These are phyloP conservation scores for Hesperia comma DNA, from an alignment of 2,888 invertebrate species.

Conservation along the genomic window DNA sequence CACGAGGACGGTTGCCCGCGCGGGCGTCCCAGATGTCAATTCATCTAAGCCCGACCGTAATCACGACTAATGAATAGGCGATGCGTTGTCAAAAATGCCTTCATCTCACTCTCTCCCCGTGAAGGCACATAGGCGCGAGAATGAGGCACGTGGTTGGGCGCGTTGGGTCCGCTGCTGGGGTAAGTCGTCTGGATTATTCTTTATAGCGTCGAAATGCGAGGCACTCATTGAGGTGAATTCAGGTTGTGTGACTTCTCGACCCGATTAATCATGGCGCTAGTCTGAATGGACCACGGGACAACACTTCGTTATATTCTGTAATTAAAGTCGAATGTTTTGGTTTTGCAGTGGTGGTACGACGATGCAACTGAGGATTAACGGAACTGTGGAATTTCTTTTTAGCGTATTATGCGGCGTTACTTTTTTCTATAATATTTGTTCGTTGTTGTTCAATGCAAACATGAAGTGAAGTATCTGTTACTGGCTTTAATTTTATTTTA, in stretches of 20 bases:
- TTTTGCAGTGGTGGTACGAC: conserved; percentile 19
- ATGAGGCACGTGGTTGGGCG: conserved; percentile 57
- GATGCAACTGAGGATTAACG: conserved; percentile 3
- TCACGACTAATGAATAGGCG: conserved; percentile 82
- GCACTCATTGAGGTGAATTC: conserved; percentile 77
- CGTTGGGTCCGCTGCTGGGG: conserved; percentile 65
- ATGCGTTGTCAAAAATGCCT: conserved; percentile 59
- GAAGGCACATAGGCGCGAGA: conserved; percentile 56
- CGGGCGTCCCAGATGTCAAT: conserved; percentile 78
- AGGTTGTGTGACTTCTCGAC: conserved; percentile 74
- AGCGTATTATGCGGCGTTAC: not conserved
- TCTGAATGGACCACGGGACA: conserved; percentile 56
- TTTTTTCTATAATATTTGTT: not conserved
- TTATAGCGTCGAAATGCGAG: conserved; percentile 79
- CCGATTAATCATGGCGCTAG: conserved; percentile 70
- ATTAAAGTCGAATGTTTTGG: conserved; percentile 30
- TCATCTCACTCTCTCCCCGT: conserved; percentile 63
- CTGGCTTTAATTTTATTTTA: not conserved
- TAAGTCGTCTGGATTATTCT: conserved; percentile 77
- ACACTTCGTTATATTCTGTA: conserved; percentile 48
- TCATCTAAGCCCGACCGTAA: conserved; percentile 72
- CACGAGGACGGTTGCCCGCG: conserved; percentile 66
- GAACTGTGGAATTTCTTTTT: conserved; percentile 7
- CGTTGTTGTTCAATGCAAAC: not conserved
- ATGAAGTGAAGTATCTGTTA: not conserved